These are phyloP conservation scores for Moxostoma hubbsi DNA, from an alignment of 2,797 vertebrate species.

Conservation along the genomic window DNA sequence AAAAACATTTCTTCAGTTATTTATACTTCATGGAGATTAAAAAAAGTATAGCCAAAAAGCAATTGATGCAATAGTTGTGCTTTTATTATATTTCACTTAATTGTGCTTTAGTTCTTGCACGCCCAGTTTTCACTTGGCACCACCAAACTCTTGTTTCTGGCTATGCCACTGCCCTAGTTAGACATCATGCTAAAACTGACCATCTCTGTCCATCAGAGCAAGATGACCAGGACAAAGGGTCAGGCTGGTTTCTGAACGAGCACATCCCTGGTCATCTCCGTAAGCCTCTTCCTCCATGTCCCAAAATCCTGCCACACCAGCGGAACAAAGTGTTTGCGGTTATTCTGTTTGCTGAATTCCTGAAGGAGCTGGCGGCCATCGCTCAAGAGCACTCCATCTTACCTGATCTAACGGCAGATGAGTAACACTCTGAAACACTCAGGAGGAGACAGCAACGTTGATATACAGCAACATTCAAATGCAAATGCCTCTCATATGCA, in stretches of 20 bases:
- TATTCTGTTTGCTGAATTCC: constrained; percentile 90
- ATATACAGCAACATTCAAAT: no score
- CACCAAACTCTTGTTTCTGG: no score
- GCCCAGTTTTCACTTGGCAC: no score
- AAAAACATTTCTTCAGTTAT: no score
- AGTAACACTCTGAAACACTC: constrained; percentile 57
- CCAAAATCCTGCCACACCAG: constrained; percentile 75
- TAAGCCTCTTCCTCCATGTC: constrained; percentile 73
- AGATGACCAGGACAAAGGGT: constrained; percentile 69
- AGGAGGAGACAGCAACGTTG: no score
- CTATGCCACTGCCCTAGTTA: no score
- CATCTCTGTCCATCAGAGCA: constrained; percentile 59
- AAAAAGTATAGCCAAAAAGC: no score
- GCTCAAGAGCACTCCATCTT: constrained; percentile 92
- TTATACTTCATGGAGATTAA: no score
- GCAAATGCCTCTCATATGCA: no score
- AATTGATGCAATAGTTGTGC: no score
- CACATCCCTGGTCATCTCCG: constrained; percentile 69
- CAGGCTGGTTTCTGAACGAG: constrained; percentile 67
- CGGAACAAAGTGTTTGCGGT: constrained; percentile 86
- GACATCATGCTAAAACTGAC: background rate
- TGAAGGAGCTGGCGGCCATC: constrained; percentile 93
- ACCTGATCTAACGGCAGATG: constrained; percentile 70
- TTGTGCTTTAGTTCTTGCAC: no score
- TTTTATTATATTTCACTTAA: no score